A percentile compares a stretch with the other conserved stretches of the same genome.
Conservation (phyloP, 2,797 vertebrate genomes). For the Lagodon rhomboides region DNA sequence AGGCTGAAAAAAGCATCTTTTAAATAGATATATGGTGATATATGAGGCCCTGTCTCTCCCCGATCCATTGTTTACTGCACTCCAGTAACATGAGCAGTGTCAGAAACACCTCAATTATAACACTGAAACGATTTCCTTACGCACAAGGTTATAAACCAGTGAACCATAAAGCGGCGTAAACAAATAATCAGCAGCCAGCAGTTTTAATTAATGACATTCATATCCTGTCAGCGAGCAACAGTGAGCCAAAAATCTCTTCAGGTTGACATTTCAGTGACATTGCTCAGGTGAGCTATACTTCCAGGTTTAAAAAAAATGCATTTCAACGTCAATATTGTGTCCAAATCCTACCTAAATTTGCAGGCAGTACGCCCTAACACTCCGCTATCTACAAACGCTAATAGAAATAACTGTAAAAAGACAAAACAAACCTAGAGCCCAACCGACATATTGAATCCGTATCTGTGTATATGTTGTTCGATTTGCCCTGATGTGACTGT, state of each 20-base stretch:
- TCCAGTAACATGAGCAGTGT: neutral
- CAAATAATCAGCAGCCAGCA: constrained; percentile 16
- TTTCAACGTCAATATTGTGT: constrained; percentile 4
- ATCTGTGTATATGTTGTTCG: too few species aligned
- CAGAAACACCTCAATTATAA: neutral
- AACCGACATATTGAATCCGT: too few species aligned
- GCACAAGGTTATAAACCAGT: constrained; percentile 10
- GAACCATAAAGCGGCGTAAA: constrained; percentile 10
- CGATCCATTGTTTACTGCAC: neutral
- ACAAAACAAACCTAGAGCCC: neutral
- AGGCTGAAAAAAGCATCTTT: neutral
- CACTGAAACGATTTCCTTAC: constrained; percentile 4
- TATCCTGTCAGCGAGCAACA: neutral
- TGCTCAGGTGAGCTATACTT: neutral
- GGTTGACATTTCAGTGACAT: constrained; percentile 7
- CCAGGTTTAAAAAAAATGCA: neutral
- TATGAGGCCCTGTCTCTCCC: neutral
- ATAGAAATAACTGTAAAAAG: neutral
- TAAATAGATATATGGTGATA: neutral
- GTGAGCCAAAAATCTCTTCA: neutral
- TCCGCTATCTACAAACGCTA: neutral
- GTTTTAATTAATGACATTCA: constrained; percentile 14
- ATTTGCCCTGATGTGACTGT: too few species aligned
- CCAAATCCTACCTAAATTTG: neutral
- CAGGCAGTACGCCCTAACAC: neutral